Evolutionary conservation across 1,140 invertebrate genomes (phyloP).

Genomic region (Palaemon carinicauda): DNA sequence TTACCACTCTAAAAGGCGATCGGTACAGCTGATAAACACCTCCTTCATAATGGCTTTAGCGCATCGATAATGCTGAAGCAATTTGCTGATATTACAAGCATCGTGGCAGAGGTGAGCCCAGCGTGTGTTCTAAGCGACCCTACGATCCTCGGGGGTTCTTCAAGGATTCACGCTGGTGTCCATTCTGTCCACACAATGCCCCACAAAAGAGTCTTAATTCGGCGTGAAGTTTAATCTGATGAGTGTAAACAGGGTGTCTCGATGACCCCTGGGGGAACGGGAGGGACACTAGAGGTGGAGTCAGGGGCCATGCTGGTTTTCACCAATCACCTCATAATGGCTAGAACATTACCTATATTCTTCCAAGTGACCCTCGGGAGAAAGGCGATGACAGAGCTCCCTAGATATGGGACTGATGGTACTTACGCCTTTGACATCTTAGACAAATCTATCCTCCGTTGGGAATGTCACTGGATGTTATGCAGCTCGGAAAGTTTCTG

Average conservation of each 20-base stretch:
- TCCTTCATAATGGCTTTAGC: neutral
- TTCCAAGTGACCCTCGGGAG: no score
- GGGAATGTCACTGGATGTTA: no score
- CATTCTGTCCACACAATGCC: conserved; percentile 21
- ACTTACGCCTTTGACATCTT: neutral
- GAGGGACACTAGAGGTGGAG: neutral
- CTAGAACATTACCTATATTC: neutral
- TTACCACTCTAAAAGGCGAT: neutral
- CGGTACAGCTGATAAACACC: neutral
- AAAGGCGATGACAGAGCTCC: no score
- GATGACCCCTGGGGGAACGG: neutral
- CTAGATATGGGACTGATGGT: no score
- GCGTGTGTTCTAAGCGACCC: neutral
- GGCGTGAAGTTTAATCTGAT: conserved; percentile 38
- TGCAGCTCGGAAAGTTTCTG: no score
- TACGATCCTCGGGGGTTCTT: neutral
- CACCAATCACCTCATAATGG: neutral
- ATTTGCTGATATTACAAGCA: neutral
- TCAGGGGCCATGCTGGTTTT: neutral
- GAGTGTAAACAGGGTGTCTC: conserved; percentile 26
- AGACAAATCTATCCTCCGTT: no score
- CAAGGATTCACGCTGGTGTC: conserved; percentile 18
- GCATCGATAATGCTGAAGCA: neutral
- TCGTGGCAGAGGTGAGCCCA: neutral
- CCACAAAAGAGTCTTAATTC: conserved; percentile 32